These are phyloP conservation scores for Opisthocomus hoazin DNA, from an alignment of 2,113 vertebrate species.

Conservation along the genomic window DNA sequence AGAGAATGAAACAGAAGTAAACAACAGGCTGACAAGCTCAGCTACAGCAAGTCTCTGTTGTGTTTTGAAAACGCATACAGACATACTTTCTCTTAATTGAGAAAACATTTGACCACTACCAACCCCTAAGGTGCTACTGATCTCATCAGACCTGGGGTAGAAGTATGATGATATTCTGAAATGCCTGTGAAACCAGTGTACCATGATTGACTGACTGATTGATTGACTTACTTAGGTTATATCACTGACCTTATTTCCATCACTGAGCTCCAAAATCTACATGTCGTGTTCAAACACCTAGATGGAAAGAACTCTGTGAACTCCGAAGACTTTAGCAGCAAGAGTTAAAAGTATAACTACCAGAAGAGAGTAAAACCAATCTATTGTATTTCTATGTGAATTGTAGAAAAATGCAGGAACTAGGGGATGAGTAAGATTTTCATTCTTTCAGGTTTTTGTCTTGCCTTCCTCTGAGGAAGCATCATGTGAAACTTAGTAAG, in stretches of 20 bases:
- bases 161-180: neutral
- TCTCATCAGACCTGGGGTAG: neutral
- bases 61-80: neutral
- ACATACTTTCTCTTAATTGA: neutral
- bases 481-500: neutral
- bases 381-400: neutral
- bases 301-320: neutral
- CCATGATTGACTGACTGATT: neutral
- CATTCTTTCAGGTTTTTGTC: neutral
- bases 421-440: neutral
- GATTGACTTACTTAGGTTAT: neutral
- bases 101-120: neutral
- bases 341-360: neutral
- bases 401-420: accelerated
- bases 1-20: neutral
- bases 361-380: neutral
- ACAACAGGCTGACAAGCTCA: neutral
- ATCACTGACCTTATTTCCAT: neutral
- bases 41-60: neutral
- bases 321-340: neutral
- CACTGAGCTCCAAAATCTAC: neutral
- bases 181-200: neutral
- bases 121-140: neutral
- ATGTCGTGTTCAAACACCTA: accelerated
- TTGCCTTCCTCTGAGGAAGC: neutral